Percentiles rank a stretch among this genome's conserved stretches.
These are phyloP conservation scores for Zootoca vivipara DNA, from an alignment of 2,113 vertebrate genomes.

Conservation along the genomic window DNA sequence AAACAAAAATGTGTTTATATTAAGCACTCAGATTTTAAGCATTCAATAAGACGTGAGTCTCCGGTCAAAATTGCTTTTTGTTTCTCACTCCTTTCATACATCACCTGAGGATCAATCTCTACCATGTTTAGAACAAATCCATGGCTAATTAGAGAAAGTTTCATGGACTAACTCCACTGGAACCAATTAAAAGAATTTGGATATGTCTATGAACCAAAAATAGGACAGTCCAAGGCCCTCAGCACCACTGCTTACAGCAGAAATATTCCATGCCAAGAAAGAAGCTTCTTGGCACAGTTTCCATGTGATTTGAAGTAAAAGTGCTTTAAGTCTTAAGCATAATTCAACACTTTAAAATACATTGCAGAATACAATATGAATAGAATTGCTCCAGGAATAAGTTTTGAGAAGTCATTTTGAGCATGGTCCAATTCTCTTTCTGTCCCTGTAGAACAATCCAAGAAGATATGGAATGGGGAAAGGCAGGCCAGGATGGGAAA, in stretches of 20 bases:
- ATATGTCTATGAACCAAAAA: neutral
- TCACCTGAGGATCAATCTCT: neutral
- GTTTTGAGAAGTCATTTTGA: neutral
- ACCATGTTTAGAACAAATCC: neutral
- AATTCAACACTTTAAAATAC: neutral
- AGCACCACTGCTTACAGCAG: neutral
- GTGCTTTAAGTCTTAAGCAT: neutral
- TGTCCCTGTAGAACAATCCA: neutral
- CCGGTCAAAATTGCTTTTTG: neutral
- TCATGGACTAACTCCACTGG: neutral
- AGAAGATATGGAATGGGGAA: neutral
- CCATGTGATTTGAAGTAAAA: neutral
- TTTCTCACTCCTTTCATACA: neutral
- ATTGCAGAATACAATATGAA: neutral
- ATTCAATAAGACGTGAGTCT: neutral
- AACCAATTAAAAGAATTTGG: conserved; percentile 3
- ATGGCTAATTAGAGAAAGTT: neutral
- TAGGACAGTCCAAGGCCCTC: neutral
- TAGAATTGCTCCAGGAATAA: neutral
- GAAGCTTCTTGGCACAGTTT: neutral
- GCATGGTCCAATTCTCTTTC: neutral
- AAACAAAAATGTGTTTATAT: neutral
- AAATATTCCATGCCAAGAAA: conserved; percentile 4
- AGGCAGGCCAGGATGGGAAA: neutral
- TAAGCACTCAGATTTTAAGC: neutral